These are phyloP conservation scores for Halocynthia roretzi DNA, from an alignment of 23 tunicate species.

Conservation along the genomic window DNA sequence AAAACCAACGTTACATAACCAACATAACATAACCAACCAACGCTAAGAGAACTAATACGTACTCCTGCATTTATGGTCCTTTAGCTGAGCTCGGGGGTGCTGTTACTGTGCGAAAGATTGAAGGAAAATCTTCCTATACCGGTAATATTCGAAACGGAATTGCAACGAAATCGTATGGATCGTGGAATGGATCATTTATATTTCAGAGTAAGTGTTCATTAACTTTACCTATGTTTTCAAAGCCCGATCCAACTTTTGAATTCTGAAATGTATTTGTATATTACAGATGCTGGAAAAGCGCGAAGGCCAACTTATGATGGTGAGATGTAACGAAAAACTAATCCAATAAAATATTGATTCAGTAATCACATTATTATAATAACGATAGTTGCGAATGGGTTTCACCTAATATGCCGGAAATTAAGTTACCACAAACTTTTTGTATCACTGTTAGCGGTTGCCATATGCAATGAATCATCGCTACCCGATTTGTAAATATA, in stretches of 20 bases:
- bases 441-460: too few species aligned
- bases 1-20: neutral
- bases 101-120: constrained; percentile 33
- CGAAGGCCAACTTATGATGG: constrained; percentile 24
- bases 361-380: too few species aligned
- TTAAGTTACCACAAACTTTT: too few species aligned
- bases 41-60: too few species aligned
- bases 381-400: too few species aligned
- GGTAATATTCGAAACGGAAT: constrained; percentile 17
- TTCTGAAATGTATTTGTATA: neutral
- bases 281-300: constrained; percentile 24
- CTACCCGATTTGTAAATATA: too few species aligned
- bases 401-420: too few species aligned
- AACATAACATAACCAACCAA: neutral
- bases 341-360: too few species aligned
- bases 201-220: constrained; percentile 34
- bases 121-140: constrained; percentile 23
- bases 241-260: neutral
- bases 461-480: too few species aligned
- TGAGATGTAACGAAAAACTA: neutral
- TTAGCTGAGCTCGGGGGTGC: constrained; percentile 31
- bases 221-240: neutral
- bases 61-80: neutral
- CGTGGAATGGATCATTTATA: constrained; percentile 25
- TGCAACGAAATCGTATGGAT: constrained; percentile 5